Conservation (phyloP, 2,888 invertebrate species). For the Pyrrhopygopsis socrates region DNA sequence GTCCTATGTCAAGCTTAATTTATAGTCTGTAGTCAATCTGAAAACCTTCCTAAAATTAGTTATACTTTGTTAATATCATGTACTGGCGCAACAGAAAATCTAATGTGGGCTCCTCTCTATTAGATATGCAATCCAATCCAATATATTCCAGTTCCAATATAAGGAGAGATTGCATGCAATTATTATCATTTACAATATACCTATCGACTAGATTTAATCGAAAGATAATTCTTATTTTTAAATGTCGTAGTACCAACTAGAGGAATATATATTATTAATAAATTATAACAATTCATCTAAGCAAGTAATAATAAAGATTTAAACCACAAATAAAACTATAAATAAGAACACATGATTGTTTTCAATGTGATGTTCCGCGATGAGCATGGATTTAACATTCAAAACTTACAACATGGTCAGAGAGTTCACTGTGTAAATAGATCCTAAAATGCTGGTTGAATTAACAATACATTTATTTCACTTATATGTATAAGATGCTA, state of each 20-base stretch:
- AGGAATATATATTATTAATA: not conserved
- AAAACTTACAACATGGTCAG: not conserved
- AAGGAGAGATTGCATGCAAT: too few relatives aligned
- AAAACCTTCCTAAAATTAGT: too few relatives aligned
- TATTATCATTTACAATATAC: not conserved
- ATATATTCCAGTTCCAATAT: too few relatives aligned
- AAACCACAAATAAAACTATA: not conserved
- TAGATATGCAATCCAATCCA: too few relatives aligned
- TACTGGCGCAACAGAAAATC: too few relatives aligned
- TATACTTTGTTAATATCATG: too few relatives aligned
- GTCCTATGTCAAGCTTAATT: too few relatives aligned
- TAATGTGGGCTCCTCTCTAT: too few relatives aligned
- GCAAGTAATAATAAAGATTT: not conserved
- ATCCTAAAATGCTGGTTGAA: not conserved
- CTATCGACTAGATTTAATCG: not conserved
- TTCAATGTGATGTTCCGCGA: not conserved
- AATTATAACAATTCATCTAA: not conserved
- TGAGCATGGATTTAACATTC: not conserved
- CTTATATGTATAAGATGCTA: too few relatives aligned
- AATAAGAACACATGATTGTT: constrained; percentile 3
- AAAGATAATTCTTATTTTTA: not conserved
- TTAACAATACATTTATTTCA: not conserved
- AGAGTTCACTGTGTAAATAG: not conserved
- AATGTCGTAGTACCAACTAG: not conserved
- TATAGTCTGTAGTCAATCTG: too few relatives aligned